These are phyloP conservation scores for Solea senegalensis DNA, from an alignment of 2,113 vertebrate species.

Conservation along the genomic window DNA sequence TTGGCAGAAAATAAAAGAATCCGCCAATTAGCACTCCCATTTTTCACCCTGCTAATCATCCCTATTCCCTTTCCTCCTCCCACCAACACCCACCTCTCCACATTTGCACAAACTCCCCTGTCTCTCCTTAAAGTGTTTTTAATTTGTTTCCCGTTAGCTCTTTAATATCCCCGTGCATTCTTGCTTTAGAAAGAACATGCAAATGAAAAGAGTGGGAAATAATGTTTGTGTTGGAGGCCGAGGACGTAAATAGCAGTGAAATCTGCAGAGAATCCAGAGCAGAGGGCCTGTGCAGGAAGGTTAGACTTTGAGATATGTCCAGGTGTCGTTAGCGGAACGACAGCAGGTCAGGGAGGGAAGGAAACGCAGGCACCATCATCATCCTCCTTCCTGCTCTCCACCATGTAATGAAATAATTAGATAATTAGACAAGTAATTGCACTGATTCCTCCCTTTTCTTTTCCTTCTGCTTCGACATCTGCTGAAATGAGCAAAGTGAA, in stretches of 20 bases:
- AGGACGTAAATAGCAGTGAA: background rate
- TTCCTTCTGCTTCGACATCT: slow-evolving; percentile 56
- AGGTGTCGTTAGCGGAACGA: slow-evolving; percentile 46
- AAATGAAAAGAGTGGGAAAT: too few relatives aligned
- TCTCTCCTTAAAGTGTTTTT: slow-evolving; percentile 55
- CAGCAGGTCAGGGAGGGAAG: slow-evolving; percentile 31
- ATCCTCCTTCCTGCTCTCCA: slow-evolving; percentile 67
- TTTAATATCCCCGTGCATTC: slow-evolving; percentile 6
- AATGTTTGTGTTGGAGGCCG: too few relatives aligned
- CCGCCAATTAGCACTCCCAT: slow-evolving; percentile 33
- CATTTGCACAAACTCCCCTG: slow-evolving; percentile 21
- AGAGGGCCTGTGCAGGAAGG: slow-evolving; percentile 3
- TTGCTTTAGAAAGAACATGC: background rate
- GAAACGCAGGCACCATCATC: slow-evolving; percentile 47
- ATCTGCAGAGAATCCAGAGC: background rate
- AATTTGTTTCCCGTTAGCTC: slow-evolving; percentile 58
- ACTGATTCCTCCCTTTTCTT: slow-evolving; percentile 41
- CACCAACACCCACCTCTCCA: background rate
- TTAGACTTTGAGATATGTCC: slow-evolving; percentile 32
- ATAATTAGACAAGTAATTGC: slow-evolving; percentile 71
- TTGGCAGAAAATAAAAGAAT: slow-evolving; percentile 49
- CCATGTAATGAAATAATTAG: slow-evolving; percentile 73
- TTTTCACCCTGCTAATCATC: slow-evolving; percentile 31
- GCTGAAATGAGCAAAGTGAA: slow-evolving; percentile 15
- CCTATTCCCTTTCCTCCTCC: background rate